Evolutionary conservation across 2,113 vertebrate genomes (phyloP).

Genomic region (Sciurus niger): DNA sequence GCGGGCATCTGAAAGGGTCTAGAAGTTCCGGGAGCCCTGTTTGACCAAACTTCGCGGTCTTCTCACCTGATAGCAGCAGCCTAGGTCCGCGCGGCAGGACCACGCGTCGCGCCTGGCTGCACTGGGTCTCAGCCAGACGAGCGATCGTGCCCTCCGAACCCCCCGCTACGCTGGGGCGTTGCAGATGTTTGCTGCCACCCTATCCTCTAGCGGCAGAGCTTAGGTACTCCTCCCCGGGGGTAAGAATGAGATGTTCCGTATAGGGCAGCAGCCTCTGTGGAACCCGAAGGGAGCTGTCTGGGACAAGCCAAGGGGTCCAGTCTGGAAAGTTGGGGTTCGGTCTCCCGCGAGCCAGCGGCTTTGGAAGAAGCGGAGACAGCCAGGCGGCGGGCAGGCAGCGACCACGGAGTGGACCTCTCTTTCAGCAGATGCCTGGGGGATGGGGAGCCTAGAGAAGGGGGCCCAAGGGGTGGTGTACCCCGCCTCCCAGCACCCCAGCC

Average conservation of each 20-base stretch:
- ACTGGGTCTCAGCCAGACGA: neutral
- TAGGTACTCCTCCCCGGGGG: neutral
- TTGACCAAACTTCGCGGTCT: neutral
- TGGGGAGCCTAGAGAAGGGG: slow-evolving; percentile 72
- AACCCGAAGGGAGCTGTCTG: neutral
- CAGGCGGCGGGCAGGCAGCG: neutral
- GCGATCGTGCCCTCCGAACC: neutral
- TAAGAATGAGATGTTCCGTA: neutral
- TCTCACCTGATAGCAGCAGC: slow-evolving; percentile 31
- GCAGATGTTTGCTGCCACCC: neutral
- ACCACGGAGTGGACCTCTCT: neutral
- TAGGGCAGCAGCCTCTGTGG: no score
- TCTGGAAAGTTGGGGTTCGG: slow-evolving; percentile 69
- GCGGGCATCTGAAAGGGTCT: neutral
- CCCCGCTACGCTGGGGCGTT: no score
- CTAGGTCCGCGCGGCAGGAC: neutral
- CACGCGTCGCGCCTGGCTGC: neutral
- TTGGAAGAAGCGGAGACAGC: neutral
- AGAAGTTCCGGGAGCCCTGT: neutral
- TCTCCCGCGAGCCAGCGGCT: neutral
- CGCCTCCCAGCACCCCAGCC: slow-evolving; percentile 74
- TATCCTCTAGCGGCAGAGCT: neutral
- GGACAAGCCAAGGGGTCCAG: neutral
- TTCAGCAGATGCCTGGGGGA: slow-evolving; percentile 77
- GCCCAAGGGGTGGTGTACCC: slow-evolving; percentile 50